Evolutionary conservation across 2,113 vertebrate genomes (phyloP).

Genomic region (Ceratotherium simum): DNA sequence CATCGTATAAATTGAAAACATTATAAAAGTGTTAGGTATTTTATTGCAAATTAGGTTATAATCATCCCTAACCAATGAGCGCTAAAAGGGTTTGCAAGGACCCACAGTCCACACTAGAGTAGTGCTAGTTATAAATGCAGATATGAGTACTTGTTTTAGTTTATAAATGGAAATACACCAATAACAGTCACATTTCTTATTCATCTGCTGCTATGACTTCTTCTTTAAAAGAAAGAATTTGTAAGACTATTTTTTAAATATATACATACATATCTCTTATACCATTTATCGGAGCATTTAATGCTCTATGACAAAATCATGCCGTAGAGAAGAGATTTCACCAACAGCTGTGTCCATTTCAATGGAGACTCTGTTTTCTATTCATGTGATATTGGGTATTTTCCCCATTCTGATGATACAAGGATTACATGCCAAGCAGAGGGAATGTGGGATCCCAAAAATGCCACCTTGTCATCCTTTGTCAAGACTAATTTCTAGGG

Average conservation of each 20-base stretch:
- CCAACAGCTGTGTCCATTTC: background rate
- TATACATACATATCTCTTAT: background rate
- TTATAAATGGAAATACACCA: background rate
- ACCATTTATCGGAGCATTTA: background rate
- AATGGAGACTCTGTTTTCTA: background rate
- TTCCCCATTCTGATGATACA: background rate
- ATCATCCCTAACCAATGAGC: background rate
- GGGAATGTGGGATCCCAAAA: background rate
- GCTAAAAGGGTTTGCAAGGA: background rate
- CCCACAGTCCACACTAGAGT: background rate
- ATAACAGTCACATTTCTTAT: background rate
- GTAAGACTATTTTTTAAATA: background rate
- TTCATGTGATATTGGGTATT: background rate
- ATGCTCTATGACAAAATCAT: background rate
- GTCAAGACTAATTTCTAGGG: background rate
- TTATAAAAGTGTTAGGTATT: background rate
- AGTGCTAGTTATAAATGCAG: background rate
- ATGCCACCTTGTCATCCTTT: background rate
- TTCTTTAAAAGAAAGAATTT: background rate
- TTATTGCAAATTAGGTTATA: background rate
- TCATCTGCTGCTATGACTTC: background rate
- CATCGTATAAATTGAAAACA: background rate
- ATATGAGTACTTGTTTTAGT: background rate
- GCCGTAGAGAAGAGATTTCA: background rate
- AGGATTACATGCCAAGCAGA: background rate